phyloP scores from a whole-genome alignment of 2,797 vertebrate species.

The Sphaeramia orbicularis region DNA sequence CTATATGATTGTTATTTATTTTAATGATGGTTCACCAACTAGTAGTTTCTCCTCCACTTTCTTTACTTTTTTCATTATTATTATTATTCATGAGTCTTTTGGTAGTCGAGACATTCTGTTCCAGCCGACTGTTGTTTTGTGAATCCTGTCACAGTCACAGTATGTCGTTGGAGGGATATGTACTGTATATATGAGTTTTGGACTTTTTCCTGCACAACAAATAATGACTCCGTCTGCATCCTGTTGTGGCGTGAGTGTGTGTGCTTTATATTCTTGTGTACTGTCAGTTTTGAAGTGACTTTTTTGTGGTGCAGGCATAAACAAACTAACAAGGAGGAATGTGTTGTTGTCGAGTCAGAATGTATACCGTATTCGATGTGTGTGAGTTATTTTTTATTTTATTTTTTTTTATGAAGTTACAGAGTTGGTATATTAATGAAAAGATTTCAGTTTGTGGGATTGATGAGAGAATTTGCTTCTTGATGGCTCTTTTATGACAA shows the following conservation, averaged over 20 bases:
- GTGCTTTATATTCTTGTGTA: constrained; percentile 10
- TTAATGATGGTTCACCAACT: not conserved
- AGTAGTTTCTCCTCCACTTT: constrained; percentile 20
- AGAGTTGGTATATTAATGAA: constrained; percentile 3
- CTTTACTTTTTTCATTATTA: constrained; percentile 25
- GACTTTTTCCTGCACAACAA: constrained; percentile 26
- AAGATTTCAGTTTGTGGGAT: constrained; percentile 1
- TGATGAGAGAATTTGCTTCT: constrained; percentile 3
- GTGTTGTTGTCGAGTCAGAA: constrained; percentile 1
- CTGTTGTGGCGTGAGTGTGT: constrained; percentile 6
- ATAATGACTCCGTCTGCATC: constrained; percentile 29
- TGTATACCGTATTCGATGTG: not conserved
- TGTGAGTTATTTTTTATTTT: not conserved
- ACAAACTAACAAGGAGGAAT: constrained; percentile 30
- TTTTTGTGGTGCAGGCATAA: constrained; percentile 26
- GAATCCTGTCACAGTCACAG: constrained; percentile 40
- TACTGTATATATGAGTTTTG: constrained; percentile 21
- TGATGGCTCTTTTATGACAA: constrained; percentile 19
- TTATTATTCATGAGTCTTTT: constrained; percentile 49
- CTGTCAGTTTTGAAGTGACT: constrained; percentile 34
- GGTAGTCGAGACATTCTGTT: constrained; percentile 44
- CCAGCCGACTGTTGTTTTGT: constrained; percentile 27
- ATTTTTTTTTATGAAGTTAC: not conserved
- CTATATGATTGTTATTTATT: constrained; percentile 3
- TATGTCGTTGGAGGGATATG: constrained; percentile 3